Conservation (phyloP, 2,797 vertebrate species). For the Podarcis siculus region DNA sequence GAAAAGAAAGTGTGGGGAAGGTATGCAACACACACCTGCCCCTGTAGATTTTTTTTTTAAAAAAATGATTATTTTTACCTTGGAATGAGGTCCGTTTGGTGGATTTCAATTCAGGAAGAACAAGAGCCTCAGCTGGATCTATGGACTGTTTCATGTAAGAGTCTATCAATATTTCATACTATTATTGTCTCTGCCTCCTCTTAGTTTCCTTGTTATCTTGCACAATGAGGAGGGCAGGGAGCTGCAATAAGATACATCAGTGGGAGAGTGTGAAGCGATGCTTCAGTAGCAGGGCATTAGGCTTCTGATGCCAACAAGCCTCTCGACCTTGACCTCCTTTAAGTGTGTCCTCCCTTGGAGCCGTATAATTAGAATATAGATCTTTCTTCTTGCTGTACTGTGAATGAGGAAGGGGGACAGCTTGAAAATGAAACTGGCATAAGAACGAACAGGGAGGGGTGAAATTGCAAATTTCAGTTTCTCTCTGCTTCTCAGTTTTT, state of each 20-base stretch:
- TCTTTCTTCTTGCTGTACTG: not conserved
- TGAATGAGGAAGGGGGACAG: not conserved
- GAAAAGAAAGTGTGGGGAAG: no score
- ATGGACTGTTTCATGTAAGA: slow-evolving; percentile 49
- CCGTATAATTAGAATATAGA: slow-evolving; percentile 1
- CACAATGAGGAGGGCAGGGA: slow-evolving; percentile 34
- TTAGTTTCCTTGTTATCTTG: slow-evolving; percentile 51
- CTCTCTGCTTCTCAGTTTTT: no score
- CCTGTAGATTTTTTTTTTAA: not conserved
- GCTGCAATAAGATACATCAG: slow-evolving; percentile 36
- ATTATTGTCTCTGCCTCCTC: slow-evolving; percentile 35
- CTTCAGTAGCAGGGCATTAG: slow-evolving; percentile 39
- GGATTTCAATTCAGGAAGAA: slow-evolving; percentile 25
- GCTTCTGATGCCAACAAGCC: slow-evolving; percentile 39
- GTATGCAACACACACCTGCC: not conserved
- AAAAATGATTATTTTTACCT: not conserved
- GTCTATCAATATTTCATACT: slow-evolving; percentile 64
- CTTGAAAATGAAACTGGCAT: not conserved
- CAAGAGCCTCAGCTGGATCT: slow-evolving; percentile 45
- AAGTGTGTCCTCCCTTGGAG: slow-evolving; percentile 39
- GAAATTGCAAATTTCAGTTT: no score
- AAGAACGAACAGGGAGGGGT: not conserved
- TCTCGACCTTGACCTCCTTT: slow-evolving; percentile 66
- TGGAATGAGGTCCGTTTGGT: not conserved
- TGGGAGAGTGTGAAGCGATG: slow-evolving; percentile 43